Conservation (phyloP, 35 echinoderm and acorn worm species). For the Strongylocentrotus purpuratus region DNA sequence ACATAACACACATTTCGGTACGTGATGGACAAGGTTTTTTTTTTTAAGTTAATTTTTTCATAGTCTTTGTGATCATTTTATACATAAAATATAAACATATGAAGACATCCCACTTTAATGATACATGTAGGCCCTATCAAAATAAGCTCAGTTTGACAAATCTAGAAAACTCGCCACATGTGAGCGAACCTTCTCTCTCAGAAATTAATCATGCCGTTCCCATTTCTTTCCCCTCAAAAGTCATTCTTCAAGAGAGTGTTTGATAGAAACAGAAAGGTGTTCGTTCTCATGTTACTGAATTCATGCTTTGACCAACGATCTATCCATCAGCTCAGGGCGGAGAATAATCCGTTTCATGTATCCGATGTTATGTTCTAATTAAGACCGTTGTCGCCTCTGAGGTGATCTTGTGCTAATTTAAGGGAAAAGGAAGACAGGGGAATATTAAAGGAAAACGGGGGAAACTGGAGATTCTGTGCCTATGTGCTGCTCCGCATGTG, state of each 20-base stretch:
- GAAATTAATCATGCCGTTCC: neutral
- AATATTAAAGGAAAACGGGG: no score
- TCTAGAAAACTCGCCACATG: no score
- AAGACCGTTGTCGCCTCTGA: neutral
- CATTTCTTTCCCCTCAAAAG: neutral
- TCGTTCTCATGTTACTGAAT: neutral
- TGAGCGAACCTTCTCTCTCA: neutral
- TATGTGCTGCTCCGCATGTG: neutral
- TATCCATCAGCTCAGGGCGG: neutral
- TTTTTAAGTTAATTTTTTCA: no score
- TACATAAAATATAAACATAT: no score
- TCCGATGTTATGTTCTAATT: neutral
- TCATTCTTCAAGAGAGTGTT: neutral
- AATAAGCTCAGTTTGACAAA: no score
- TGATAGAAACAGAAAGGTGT: neutral
- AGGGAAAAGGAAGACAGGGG: neutral
- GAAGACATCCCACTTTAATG: no score
- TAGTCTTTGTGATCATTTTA: no score
- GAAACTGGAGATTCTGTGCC: neutral
- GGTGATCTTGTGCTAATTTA: neutral
- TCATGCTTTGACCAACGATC: neutral
- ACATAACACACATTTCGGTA: no score
- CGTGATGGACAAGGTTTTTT: no score
- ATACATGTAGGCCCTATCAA: no score
- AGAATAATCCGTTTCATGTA: neutral